Base-by-base conservation (phyloP, 2,888 invertebrate genomes). In the Drosophila greeni region DNA sequence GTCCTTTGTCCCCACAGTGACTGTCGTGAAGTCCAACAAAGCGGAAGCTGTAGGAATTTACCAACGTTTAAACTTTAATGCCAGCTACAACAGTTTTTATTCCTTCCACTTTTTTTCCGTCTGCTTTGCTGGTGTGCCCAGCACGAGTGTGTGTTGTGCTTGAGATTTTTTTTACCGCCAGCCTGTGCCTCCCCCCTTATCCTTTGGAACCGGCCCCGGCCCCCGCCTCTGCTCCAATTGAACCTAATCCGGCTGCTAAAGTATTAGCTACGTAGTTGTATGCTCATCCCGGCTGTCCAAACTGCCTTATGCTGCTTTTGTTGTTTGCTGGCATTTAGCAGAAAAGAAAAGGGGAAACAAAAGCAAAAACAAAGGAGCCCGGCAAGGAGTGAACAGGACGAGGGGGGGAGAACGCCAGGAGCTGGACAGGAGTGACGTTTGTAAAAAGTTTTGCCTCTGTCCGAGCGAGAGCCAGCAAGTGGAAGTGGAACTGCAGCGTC, bases 181-280 rank as follows among this genome's bases (percentile, higher is more conserved):
- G 48, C 24, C 43, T 18, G 36, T 31, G 48, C 29, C 48, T 47
- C 51, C 61, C 49, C 53, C 47, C 39, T 66, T 45, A 64, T 67
- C 51, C 64, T 57, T 47, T 31, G 18, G 29, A 34, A 20, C 12
- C 23, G 3, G 14, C 37, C 66, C 40, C 42, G 52, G 2, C 49
- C 69, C 75, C 12, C 24, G 42, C n/a, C 42, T 9, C 74, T 70
- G 73, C 70, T 78, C 71, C 80, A 83, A 81, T 84, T 82, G 84
- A 83, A 79, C 81, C 81, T 81, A 82, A 82, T 82, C 85, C 82
- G 73, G 76, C 83, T 78, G 85, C 76, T 82, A 81, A 82, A 76
- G 85, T 78, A 81, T 82, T 76, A 84, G 85, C 85, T 81, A 73
- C 82, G 80, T 84, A 70, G 84, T 81, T 80, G 74, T 82, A 70